phyloP scores from a whole-genome alignment of 2,888 invertebrate genomes.

The Rhagium mordax region DNA sequence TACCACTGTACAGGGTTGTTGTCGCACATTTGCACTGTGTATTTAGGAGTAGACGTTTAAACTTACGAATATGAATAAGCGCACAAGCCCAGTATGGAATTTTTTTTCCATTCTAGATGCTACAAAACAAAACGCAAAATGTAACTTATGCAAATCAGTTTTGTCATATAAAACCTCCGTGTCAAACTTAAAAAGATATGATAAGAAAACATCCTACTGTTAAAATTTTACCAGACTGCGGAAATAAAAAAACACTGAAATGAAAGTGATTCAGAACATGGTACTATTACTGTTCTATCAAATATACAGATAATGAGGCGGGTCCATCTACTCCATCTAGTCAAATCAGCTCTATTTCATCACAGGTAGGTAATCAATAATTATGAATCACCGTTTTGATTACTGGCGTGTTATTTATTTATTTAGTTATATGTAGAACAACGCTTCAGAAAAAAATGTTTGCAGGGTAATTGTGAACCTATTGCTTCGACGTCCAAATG shows the following conservation, averaged over 20 bases:
- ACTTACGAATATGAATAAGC: neutral
- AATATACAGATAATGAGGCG: neutral
- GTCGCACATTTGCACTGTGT: no score
- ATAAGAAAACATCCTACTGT: conserved; percentile 13
- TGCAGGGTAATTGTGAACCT: neutral
- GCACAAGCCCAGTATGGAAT: neutral
- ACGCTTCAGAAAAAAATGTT: neutral
- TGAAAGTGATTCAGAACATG: neutral
- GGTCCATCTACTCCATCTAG: neutral
- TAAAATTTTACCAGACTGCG: neutral
- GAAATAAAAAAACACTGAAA: neutral
- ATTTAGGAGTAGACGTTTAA: no score
- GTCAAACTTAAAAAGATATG: conserved; percentile 1
- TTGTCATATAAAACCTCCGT: neutral
- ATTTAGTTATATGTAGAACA: neutral
- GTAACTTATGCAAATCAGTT: neutral
- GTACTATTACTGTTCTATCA: no score
- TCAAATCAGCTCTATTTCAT: neutral
- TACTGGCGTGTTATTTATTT: neutral
- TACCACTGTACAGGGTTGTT: no score
- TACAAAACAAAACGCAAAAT: neutral
- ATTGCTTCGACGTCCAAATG: neutral
- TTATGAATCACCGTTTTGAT: neutral
- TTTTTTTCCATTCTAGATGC: neutral
- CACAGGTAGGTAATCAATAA: no score